Percentiles rank a stretch among this genome's conserved stretches.
Evolutionary conservation across 2,797 vertebrate species (phyloP).

Genomic region (Clangula hyemalis): DNA sequence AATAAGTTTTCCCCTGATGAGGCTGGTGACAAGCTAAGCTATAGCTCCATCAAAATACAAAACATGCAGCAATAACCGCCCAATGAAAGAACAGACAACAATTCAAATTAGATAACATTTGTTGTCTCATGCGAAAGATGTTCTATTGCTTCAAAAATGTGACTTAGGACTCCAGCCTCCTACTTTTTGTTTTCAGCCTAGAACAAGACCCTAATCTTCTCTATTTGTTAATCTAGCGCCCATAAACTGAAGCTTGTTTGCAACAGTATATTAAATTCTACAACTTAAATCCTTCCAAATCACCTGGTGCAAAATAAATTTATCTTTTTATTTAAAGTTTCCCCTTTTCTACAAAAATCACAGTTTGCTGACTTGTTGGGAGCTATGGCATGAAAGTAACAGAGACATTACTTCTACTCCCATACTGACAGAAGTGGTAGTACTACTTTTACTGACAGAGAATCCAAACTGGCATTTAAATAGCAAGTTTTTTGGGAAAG

Average conservation of each 20-base stretch:
- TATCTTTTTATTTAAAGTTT: background rate
- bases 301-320: background rate
- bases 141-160: background rate
- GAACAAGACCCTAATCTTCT: background rate
- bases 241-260: background rate
- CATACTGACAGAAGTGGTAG: background rate
- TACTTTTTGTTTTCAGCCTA: background rate
- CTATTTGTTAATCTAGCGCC: background rate
- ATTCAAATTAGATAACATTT: background rate
- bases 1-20: conserved; percentile 54
- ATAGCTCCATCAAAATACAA: background rate
- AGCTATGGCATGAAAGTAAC: background rate
- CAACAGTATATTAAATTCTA: background rate
- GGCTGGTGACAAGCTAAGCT: conserved; percentile 65
- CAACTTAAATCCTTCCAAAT: background rate
- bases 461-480: background rate
- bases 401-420: background rate
- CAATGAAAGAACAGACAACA: background rate
- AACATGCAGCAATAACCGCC: background rate
- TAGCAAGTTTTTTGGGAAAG: background rate
- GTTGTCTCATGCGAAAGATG: background rate
- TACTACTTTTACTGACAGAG: background rate
- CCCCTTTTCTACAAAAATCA: background rate
- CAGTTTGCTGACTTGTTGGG: background rate
- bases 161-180: background rate